phyloP scores from a whole-genome alignment of 2,888 invertebrate species.

The Piscicola geometra region DNA sequence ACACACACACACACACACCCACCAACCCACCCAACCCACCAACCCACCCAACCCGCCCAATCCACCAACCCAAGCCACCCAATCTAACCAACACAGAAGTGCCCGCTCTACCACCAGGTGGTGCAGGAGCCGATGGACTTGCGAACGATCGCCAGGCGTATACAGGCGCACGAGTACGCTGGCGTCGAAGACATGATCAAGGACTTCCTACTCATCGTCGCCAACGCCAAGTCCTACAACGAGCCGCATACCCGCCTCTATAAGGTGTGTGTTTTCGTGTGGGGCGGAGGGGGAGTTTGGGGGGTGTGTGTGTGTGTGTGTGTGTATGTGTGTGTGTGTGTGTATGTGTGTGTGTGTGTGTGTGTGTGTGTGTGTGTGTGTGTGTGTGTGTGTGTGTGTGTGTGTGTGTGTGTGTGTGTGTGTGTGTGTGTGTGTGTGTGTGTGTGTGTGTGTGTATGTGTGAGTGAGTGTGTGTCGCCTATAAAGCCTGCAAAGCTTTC shows the following conservation, averaged over 20 bases:
- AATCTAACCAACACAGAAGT: conserved; percentile 60
- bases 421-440: too few relatives aligned
- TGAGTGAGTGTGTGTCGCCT: too few relatives aligned
- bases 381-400: conserved; percentile 10
- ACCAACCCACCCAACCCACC: too few relatives aligned
- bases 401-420: too few relatives aligned
- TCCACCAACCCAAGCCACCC: too few relatives aligned
- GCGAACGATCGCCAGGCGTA: conserved; percentile 83
- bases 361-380: conserved; percentile 10
- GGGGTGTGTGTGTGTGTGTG: too few relatives aligned
- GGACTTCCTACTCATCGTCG: conserved; percentile 82
- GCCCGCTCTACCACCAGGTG: conserved; percentile 90
- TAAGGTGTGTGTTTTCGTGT: conserved; percentile 60
- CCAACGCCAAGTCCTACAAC: conserved; percentile 91
- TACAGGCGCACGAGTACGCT: conserved; percentile 75
- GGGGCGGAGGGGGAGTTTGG: too few relatives aligned
- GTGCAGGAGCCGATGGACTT: conserved; percentile 91
- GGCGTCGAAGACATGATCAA: conserved; percentile 77
- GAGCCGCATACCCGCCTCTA: conserved; percentile 94
- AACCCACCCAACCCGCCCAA: too few relatives aligned
- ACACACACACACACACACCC: too few relatives aligned
- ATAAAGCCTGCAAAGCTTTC: too few relatives aligned
- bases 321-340: conserved; percentile 7
- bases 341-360: conserved; percentile 10
- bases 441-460: too few relatives aligned